Evolutionary conservation across 2,888 invertebrate genomes (phyloP).

Genomic region (Autographa gamma): DNA sequence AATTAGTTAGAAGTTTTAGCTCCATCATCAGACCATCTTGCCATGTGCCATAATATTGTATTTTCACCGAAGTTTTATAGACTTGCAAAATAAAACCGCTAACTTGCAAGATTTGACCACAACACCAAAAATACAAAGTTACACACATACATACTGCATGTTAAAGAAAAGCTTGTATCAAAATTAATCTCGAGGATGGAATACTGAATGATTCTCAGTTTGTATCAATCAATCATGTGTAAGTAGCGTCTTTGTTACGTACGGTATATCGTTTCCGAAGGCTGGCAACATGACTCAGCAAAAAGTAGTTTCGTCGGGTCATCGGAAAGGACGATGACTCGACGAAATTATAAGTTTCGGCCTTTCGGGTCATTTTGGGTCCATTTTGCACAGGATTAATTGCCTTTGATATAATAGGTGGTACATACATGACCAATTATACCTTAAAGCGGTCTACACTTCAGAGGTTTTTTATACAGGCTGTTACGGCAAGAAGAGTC

Average conservation of each 20-base stretch:
- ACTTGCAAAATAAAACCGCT: too few relatives aligned
- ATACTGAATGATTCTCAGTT: background rate
- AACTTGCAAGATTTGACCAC: too few relatives aligned
- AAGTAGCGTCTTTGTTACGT: background rate
- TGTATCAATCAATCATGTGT: background rate
- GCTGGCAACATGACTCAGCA: background rate
- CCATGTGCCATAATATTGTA: too few relatives aligned
- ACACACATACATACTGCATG: background rate
- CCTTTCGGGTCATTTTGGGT: background rate
- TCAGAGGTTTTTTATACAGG: too few relatives aligned
- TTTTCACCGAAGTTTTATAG: too few relatives aligned
- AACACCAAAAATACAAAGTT: too few relatives aligned
- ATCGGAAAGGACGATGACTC: constrained; percentile 4
- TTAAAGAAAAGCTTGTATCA: background rate
- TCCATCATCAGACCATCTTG: too few relatives aligned
- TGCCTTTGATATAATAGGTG: background rate
- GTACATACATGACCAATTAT: too few relatives aligned
- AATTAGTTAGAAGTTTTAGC: too few relatives aligned
- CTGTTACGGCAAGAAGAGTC: too few relatives aligned
- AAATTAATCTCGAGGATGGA: background rate
- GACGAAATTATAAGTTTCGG: background rate
- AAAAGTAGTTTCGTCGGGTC: background rate
- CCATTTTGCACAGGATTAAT: background rate
- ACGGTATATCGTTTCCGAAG: background rate
- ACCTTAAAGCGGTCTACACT: background rate